These are phyloP conservation scores for Heteropelma amictum DNA, from an alignment of 2,888 invertebrate species.

Conservation along the genomic window DNA sequence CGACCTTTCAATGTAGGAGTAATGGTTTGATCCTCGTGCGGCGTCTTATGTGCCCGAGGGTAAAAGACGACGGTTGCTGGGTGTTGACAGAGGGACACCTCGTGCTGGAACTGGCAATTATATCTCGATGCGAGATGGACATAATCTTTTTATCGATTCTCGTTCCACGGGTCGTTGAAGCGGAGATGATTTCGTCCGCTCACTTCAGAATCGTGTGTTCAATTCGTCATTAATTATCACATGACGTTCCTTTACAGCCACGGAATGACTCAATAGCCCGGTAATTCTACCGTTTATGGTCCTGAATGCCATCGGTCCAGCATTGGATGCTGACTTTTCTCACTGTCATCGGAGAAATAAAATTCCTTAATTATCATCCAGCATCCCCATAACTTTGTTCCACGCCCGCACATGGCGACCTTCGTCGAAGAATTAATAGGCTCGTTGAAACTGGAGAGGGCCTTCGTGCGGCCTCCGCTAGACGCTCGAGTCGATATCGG, in stretches of 20 bases:
- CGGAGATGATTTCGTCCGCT: too few species aligned
- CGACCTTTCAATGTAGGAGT: constrained; percentile 30
- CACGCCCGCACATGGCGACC: background rate
- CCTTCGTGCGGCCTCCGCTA: constrained; percentile 3
- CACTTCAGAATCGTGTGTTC: too few species aligned
- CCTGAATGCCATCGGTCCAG: too few species aligned
- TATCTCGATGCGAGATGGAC: constrained; percentile 7
- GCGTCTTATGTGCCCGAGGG: constrained; percentile 24
- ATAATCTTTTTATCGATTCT: background rate
- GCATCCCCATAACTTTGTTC: too few species aligned
- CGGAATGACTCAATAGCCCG: too few species aligned
- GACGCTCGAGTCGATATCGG: constrained; percentile 36
- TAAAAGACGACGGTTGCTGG: constrained; percentile 50
- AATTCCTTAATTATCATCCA: too few species aligned
- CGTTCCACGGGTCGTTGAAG: background rate
- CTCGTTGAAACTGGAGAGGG: constrained; percentile 34
- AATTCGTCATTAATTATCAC: too few species aligned
- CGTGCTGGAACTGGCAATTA: constrained; percentile 50
- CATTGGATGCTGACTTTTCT: too few species aligned
- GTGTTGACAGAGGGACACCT: constrained; percentile 51
- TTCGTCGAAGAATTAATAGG: constrained; percentile 25
- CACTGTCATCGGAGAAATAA: too few species aligned
- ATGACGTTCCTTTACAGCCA: too few species aligned
- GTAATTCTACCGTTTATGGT: too few species aligned
- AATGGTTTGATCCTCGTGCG: constrained; percentile 50